A percentile compares a stretch with the other conserved stretches of the same genome.
These are phyloP conservation scores for Tenthredo mesomela DNA, from an alignment of 2,888 invertebrate genomes.

Conservation along the genomic window DNA sequence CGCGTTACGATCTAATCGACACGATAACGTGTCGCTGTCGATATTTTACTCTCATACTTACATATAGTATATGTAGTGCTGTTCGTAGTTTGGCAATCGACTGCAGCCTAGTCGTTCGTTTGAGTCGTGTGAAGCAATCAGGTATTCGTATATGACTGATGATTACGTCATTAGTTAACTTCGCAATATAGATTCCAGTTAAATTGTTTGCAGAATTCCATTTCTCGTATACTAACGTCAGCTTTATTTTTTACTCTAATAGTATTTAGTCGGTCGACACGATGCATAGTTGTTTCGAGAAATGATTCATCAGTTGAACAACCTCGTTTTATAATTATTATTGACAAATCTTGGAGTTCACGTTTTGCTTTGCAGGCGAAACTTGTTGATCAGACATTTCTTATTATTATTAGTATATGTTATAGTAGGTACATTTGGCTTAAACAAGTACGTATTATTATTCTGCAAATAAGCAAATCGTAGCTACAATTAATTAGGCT, in stretches of 20 bases:
- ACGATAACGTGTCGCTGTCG: constrained; percentile 3
- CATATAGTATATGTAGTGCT: neutral
- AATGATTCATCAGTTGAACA: constrained; percentile 39
- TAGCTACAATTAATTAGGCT: neutral
- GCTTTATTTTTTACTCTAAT: constrained; percentile 18
- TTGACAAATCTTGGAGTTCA: neutral
- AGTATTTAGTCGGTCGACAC: neutral
- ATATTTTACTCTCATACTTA: neutral
- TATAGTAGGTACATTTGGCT: neutral
- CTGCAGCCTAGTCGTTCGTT: neutral
- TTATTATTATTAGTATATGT: neutral
- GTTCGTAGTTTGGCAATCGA: constrained; percentile 23
- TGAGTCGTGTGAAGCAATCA: constrained; percentile 17
- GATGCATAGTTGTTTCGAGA: neutral
- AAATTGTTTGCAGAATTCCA: constrained; percentile 24
- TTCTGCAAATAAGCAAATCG: neutral
- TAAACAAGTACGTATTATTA: neutral
- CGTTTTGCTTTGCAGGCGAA: constrained; percentile 2
- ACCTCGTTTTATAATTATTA: neutral
- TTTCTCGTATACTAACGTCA: constrained; percentile 37
- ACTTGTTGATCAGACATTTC: constrained; percentile 34
- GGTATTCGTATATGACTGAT: neutral
- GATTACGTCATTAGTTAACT: constrained; percentile 15
- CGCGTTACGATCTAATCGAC: neutral
- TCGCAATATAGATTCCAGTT: constrained; percentile 2